Base-by-base conservation (phyloP, 1,140 invertebrate species). In the Tachypleus tridentatus region DNA sequence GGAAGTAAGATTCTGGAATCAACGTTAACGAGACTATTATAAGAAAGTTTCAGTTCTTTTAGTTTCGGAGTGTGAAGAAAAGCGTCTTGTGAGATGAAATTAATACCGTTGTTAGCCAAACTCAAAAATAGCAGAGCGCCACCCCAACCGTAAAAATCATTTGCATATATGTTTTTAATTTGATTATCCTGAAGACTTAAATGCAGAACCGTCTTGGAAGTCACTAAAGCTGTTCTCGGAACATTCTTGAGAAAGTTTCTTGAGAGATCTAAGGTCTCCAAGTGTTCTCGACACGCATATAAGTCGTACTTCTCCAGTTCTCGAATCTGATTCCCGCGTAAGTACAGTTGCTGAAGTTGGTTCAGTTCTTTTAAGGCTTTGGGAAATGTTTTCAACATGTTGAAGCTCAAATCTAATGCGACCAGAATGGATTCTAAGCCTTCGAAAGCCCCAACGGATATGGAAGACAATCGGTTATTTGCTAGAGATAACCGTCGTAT, bases 111-210 rank as follows among this genome's bases (percentile, higher is more conserved):
- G 77, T 91, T 93, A 53, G 88, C 82, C 59, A 95, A 77, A 59
- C 91, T 81, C 9, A 95, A 80, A 61, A 89, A 92, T 70, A 86
- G 85, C n/a, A 94, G 77, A 71, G 84, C 85, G 49, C 82, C 81
- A 9, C 86, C 88, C 89, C 90, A 93, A n/a, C 83, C 81, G 48
- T 74, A 73, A 71, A 93, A 91, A 72, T 90, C 87, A 53, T 83
- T 83, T 8, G 84, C 81, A 58, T 82, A 80, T 60, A 94, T 82
- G 70, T 86, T 83, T 49, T 82, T 80, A 70, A 94, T 91, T 69
- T 83, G 84, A 74, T 94, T 94, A 73, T 93, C 91, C 50, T 88
- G 89, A 64, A 93, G 82, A 77, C 93, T 92, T 58, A 94, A 80
- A 76, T 92, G 89, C 9, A 86, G 80, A 57, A 94, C 78, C 65